Conservation (phyloP, 2,113 vertebrate genomes). For the Edolisoma coerulescens region DNA sequence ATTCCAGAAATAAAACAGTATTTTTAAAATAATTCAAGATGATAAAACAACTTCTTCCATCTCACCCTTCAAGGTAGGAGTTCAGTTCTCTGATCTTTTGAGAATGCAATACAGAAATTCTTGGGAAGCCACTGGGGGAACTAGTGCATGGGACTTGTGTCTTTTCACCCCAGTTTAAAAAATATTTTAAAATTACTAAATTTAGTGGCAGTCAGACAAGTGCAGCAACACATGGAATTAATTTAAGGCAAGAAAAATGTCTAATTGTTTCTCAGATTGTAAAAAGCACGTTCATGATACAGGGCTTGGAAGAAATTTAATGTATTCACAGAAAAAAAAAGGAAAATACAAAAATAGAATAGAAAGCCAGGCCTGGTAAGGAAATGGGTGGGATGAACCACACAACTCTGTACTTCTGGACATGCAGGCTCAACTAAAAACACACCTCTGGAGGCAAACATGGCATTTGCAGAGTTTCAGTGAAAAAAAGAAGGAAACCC, state of each 20-base stretch:
- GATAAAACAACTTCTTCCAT: not conserved
- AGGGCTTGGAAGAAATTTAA: rapidly evolving
- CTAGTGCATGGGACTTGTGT: rapidly evolving
- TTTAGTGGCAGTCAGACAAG: not conserved
- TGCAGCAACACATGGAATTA: not conserved
- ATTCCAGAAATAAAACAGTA: not conserved
- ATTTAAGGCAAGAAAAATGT: not conserved
- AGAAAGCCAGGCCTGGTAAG: not conserved
- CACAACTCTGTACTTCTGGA: not conserved
- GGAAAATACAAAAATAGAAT: not conserved
- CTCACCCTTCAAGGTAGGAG: not conserved
- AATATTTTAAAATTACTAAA: too few species aligned
- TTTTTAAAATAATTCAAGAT: not conserved
- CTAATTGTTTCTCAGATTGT: not conserved
- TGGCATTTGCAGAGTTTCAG: not conserved
- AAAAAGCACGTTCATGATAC: rapidly evolving
- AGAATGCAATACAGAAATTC: not conserved
- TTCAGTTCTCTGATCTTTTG: not conserved
- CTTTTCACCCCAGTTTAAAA: not conserved
- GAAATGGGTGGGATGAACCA: not conserved
- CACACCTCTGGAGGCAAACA: not conserved
- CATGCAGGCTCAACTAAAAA: not conserved
- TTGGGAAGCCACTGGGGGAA: not conserved
- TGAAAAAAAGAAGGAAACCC: not conserved
- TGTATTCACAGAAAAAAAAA: not conserved